These are phyloP conservation scores for Sebastes iracundus DNA, from an alignment of 2,797 vertebrate species.

Conservation along the genomic window DNA sequence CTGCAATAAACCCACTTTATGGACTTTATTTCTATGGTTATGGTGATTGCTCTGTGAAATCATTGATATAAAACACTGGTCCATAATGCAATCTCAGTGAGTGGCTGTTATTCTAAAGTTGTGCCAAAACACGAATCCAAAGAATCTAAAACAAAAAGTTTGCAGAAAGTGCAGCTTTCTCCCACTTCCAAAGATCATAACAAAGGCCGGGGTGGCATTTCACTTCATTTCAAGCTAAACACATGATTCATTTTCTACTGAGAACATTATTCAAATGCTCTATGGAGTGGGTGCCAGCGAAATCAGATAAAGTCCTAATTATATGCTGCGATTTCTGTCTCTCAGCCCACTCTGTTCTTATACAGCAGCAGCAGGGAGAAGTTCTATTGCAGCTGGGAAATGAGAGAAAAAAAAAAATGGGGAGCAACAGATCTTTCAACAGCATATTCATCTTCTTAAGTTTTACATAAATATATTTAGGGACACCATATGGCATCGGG, in stretches of 20 bases:
- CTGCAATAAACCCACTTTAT: neutral
- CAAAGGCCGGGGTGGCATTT: slow-evolving; percentile 15
- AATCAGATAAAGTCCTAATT: slow-evolving; percentile 69
- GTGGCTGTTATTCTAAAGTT: neutral
- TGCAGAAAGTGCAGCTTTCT: slow-evolving; percentile 1
- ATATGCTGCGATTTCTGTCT: slow-evolving; percentile 58
- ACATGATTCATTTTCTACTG: slow-evolving; percentile 58
- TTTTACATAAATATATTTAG: slow-evolving; percentile 1
- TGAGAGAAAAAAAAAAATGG: neutral
- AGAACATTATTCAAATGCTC: slow-evolving; percentile 63
- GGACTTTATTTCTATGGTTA: neutral
- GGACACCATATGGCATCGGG: neutral
- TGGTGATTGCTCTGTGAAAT: neutral
- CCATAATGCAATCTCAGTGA: neutral
- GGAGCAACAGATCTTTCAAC: neutral
- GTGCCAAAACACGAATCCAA: neutral
- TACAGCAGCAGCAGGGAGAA: slow-evolving; percentile 26
- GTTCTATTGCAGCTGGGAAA: neutral
- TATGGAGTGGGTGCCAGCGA: slow-evolving; percentile 54
- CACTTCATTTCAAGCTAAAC: slow-evolving; percentile 13
- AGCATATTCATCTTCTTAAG: neutral
- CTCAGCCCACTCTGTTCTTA: slow-evolving; percentile 62
- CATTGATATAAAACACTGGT: neutral
- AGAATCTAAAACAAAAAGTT: neutral
- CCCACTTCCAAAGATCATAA: slow-evolving; percentile 4